Percentiles rank a stretch among this genome's conserved stretches.
These are phyloP conservation scores for Pangasianodon gigas DNA, from an alignment of 2,113 vertebrate genomes.

Conservation along the genomic window DNA sequence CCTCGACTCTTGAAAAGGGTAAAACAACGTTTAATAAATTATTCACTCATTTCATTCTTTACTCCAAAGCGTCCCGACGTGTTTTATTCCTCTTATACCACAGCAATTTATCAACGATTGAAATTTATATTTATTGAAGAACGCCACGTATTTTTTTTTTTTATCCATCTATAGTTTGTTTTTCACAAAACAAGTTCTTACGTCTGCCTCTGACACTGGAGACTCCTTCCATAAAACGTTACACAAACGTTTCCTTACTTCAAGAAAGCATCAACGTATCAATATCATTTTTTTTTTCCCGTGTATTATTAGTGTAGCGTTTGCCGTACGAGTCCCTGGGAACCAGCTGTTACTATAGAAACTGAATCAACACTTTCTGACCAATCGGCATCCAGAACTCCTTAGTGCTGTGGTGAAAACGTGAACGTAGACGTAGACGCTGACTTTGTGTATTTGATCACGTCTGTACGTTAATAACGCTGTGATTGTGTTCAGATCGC, in stretches of 20 bases:
- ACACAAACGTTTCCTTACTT: neutral
- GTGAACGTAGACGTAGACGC: neutral
- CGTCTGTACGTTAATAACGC: neutral
- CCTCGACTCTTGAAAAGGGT: slow-evolving; percentile 93
- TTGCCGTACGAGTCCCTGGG: neutral
- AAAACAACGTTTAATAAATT: neutral
- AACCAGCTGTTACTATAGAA: neutral
- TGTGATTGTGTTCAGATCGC: slow-evolving; percentile 78
- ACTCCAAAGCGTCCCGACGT: neutral
- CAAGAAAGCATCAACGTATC: neutral
- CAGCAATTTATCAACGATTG: neutral
- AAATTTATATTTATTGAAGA: neutral
- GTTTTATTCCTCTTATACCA: neutral
- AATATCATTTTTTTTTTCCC: neutral
- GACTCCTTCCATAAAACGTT: neutral
- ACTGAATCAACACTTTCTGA: neutral
- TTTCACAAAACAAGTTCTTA: neutral
- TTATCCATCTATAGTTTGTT: neutral
- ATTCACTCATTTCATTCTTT: neutral
- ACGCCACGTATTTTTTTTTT: no score
- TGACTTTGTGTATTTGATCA: neutral
- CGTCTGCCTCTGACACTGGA: neutral
- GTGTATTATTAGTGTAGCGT: neutral
- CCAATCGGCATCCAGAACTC: neutral
- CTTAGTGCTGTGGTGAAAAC: neutral